A percentile compares a stretch with the other conserved stretches of the same genome.
Evolutionary conservation across 2,113 vertebrate genomes (phyloP).

Genomic region (Melanostigma gelatinosum): DNA sequence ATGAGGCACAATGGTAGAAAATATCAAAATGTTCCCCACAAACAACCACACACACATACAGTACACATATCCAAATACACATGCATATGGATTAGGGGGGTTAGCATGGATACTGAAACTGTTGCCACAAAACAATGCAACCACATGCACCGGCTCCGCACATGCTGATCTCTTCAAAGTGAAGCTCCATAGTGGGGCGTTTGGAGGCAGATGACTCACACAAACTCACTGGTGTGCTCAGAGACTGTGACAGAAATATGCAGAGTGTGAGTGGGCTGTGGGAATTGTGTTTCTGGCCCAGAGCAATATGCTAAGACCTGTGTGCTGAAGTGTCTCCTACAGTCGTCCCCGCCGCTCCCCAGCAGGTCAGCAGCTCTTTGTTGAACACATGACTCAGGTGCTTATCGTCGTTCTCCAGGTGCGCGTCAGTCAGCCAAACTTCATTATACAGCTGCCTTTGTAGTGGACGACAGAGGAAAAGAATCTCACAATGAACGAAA

Average conservation of each 20-base stretch:
- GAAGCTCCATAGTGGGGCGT: conserved; percentile 34
- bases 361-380: conserved; percentile 53
- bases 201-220: conserved; percentile 71
- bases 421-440: conserved; percentile 67
- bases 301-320: conserved; percentile 53
- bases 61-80: not conserved
- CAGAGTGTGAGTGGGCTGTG: conserved; percentile 49
- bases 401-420: conserved; percentile 68
- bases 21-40: conserved; percentile 11
- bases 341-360: conserved; percentile 24
- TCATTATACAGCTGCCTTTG: conserved; percentile 58
- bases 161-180: conserved; percentile 53
- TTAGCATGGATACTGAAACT: conserved; percentile 23
- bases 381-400: conserved; percentile 46
- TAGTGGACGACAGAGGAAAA: not conserved
- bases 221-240: conserved; percentile 47
- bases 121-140: conserved; percentile 27
- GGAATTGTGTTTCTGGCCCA: conserved; percentile 53
- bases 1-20: not conserved
- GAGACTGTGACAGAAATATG: conserved; percentile 56
- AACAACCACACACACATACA: not conserved
- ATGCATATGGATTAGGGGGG: conserved; percentile 20
- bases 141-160: conserved; percentile 19
- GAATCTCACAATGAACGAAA: conserved; percentile 18
- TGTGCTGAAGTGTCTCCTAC: conserved; percentile 43